Evolutionary conservation across 2,797 vertebrate genomes (phyloP), one percentile per base, ranked within the genome.

Genomic region (Enteromius treurensis): DNA sequence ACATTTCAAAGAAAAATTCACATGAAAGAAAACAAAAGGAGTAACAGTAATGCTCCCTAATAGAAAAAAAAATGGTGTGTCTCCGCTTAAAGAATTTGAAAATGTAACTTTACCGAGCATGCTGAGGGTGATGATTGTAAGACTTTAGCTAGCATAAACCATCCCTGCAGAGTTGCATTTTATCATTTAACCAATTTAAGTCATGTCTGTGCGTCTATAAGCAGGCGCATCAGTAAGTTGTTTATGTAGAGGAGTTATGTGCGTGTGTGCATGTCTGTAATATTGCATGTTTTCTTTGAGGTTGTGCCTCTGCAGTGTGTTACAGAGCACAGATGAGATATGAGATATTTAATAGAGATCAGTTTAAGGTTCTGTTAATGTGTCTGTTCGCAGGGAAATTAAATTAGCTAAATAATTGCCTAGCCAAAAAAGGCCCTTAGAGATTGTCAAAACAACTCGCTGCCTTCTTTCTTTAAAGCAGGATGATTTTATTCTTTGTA

Each of bases 381-480:
- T 73, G 62, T 58, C 64, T 79, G 68, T 83, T 87, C 79, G 32
- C 15, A 11, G 51, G 51, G 71, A 83, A 74, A 69, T 88, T 85
- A 71, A 83, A 84, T 84, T 85, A 84, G 53, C 64, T 58, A 84
- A 86, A 85, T 69, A 88, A 85, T 85, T 85, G 65, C 67, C 82
- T 78, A 47, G 64, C 77, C 49, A 77, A 67, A 76, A 49, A 86
- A 78, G 74, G 55, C 49, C 34, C 53, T 67, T 77, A 74, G 74
- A 83, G 77, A 76, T 77, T 82, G 80, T 42, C 71, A 76, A 76
- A 71, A 77, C 74, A 78, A 71, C 45, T 40, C 60, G 42, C 49
- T 23, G 81, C 77, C 62, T 51, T n/a, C 53, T 62, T 75, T 69
- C n/a, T 62, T 51, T 58, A 81, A 83, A 37, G 51, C n/a, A 67